These are phyloP conservation scores for Tinamus major DNA, from an alignment of 2,797 vertebrate genomes.

Conservation along the genomic window DNA sequence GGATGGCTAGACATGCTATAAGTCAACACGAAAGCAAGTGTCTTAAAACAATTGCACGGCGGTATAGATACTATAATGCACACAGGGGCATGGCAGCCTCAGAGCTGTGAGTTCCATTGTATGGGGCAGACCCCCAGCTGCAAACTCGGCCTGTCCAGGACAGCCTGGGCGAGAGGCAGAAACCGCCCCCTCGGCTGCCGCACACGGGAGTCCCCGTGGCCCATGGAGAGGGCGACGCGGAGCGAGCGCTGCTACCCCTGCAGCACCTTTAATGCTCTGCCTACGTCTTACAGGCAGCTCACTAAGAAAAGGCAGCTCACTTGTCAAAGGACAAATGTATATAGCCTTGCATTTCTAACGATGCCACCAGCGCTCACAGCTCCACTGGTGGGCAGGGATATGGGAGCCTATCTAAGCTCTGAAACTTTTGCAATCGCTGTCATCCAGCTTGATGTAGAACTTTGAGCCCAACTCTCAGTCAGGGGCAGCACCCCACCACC, in stretches of 20 bases:
- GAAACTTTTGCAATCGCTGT: not conserved
- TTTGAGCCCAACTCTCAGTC: not conserved
- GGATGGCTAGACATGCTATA: not conserved
- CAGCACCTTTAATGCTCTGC: not conserved
- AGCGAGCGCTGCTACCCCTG: not conserved
- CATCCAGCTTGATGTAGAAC: not conserved
- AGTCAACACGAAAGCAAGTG: not conserved
- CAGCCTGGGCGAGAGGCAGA: no score
- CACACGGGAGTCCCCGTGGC: no score
- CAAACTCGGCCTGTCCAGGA: no score
- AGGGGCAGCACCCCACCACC: not conserved
- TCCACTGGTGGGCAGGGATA: not conserved
- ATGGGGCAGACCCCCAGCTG: no score
- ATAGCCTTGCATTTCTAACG: not conserved
- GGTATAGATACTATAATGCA: not conserved
- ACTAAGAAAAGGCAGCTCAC: not conserved
- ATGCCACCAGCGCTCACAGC: not conserved
- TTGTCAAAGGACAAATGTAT: not conserved
- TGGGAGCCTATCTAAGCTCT: not conserved
- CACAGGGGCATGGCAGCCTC: no score
- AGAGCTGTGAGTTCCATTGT: no score
- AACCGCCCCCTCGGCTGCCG: no score
- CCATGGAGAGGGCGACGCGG: no score
- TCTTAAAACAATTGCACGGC: not conserved
- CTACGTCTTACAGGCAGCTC: not conserved